Base-by-base conservation (phyloP, 2,797 vertebrate genomes). In the Myotis vivesi region DNA sequence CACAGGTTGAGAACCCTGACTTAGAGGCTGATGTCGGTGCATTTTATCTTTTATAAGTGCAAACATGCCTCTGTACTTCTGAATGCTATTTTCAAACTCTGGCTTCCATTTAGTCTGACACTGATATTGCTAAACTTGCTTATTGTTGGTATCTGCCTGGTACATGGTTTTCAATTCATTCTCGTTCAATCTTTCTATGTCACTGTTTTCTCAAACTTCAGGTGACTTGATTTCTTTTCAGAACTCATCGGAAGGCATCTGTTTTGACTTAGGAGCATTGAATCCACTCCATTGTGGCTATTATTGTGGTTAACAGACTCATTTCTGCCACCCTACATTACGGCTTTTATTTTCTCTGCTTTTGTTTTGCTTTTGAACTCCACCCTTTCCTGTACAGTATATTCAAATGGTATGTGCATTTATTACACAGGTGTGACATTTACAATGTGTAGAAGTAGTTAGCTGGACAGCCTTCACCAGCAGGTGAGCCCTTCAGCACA, bases 121-220 rank as follows among this genome's bases (percentile, higher is more conserved):
- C 49, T 69, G 68, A 69, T 38, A 83, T 41, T 53, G 62, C 55
- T 77, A 36, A 36, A 51, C 30, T 68, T 80, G 71, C 73, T 92
- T 55, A 75, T 0, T 30, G 11, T 30, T 75, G 38, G 7, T 73
- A 80, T 87, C 81, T 89, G 62, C 25, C 75, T 25, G 49, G 77
- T 30, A 82, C 0, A 2, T 49, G 66, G n/a, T 76, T 90, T 88
- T 77, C 69, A 73, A 73, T 68, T 62, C 10, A 9, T 69, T 94
- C 51, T 84, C 22, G 73, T 69, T 69, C 36, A 38, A 22, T 86
- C 25, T 89, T 87, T 88, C 83, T 30, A n/a, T 49, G 79, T 69
- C 23, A 55, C 79, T 81, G 64, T 82, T 89, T 95, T 84, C n/a
- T 76, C 80, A 66, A 75, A 89, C 64, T 84, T 79, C 80, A 36